Base-by-base conservation (phyloP, 1,140 invertebrate genomes). In the Copidosoma floridanum region DNA sequence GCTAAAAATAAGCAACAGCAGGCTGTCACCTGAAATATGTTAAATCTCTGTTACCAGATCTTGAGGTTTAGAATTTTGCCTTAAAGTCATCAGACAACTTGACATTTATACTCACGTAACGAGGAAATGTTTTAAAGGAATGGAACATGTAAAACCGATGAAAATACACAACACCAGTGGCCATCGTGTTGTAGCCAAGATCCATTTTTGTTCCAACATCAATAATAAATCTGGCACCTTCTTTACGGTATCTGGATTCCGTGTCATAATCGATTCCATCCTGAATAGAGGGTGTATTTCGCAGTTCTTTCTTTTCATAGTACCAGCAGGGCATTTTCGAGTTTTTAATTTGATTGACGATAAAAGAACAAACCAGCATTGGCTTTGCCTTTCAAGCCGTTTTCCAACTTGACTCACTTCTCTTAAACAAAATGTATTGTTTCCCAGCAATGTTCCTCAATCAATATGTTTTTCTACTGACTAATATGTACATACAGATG, bases 61-160 rank as follows among this genome's bases (percentile, higher is more conserved):
- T 7, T n/a, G n/a, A n/a, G n/a, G n/a, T n/a, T n/a, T n/a, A n/a
- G n/a, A n/a, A n/a, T n/a, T n/a, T n/a, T n/a, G n/a, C n/a, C n/a
- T n/a, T n/a, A n/a, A 29, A 29, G 18, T 23, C n/a, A n/a, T 54
- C 4, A 26, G 27, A 18, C 53, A 40, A 53, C n/a, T 27, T 43
- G 57, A 27, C 23, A 58, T n/a, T 56, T 47, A 38, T 66, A 85
- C 86, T 87, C 78, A 90, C 95, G 82, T 96, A 98, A 79, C 94
- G 84, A 47, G 94, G 94, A 81, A 98, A 99, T 60, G 92, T 92
- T 74, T 89, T 89, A 72, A 98, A 99, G 0, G 94, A 96, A 77
- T 99, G 96, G 70, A 95, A 94, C 95, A 99, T 98, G 77, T 99
- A 99, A 79, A 99, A 99, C 67, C 96, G 84, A 78, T 99, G 97